Evolutionary conservation across 35 echinoderm and acorn worm genomes (phyloP), one percentile per base, ranked within the genome.

Genomic region (Apostichopus californicus): DNA sequence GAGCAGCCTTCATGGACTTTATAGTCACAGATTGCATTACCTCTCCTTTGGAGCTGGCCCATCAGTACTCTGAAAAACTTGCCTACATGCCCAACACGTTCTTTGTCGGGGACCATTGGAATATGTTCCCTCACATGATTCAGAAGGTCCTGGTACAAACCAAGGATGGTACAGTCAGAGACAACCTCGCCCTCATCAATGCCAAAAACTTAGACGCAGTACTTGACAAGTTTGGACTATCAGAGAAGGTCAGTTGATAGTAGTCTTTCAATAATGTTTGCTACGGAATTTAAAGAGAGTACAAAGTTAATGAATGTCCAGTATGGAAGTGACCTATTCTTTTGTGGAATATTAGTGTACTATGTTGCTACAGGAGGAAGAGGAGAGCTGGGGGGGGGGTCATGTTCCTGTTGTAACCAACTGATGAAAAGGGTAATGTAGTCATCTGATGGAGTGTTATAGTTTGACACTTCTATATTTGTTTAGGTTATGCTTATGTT

Each of bases 1-100:
- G 97, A 12, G 97, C 97, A n/a, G 86, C 97, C 5, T 99, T 99
- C 57, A 99, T 99, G 97, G 97, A 99, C 86, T 99, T 96, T 88
- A 92, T 99, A 55, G 92, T 99, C 20, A 99, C 97, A 1, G 97
- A 99, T 78, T 68, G 18, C 5, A 87, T 90, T 60, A 99, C 97
- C 8, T 99, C 97, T 46, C 97, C 97, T 18, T 53, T 90, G 23
- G 97, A 99, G 59, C 93, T 99, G 22, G 88, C 87, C 22, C 81
- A 86, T 54, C 97, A 99, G 89, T 99, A 99, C 89, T 99, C 97
- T 58, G 97, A 99, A 77, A 99, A 99, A 68, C 87, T 99, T 12
- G 95, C 93, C 56, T 99, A 95, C 89, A 99, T 99, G 97, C 90
- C 91, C 4, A 92, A 96, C 89, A 99, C 97, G 15, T 99, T 99